phyloP scores from a whole-genome alignment of 1,140 invertebrate genomes.

The Papilio polyxenes region DNA sequence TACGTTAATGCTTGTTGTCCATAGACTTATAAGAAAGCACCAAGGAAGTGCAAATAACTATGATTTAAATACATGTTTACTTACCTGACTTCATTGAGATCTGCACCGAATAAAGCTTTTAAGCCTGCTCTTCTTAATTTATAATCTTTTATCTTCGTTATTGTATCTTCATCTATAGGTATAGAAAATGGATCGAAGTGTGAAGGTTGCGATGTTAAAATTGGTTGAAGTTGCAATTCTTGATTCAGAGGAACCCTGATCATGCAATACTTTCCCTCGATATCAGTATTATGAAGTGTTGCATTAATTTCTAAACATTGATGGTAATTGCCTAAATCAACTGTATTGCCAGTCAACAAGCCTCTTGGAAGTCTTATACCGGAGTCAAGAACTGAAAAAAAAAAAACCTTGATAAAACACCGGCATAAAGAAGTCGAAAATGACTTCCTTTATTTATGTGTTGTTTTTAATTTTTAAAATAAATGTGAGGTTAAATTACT shows the following conservation, averaged over 20 bases:
- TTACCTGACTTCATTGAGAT: not conserved
- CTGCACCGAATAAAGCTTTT: not conserved
- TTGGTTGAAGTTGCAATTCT: constrained; percentile 21
- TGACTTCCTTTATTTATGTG: not conserved
- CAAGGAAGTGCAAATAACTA: not conserved
- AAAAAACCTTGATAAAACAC: not conserved
- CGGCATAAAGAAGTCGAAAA: not conserved
- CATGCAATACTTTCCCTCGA: constrained; percentile 55
- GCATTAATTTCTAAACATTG: constrained; percentile 51
- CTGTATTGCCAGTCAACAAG: constrained; percentile 46
- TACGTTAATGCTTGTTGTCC: too few species aligned
- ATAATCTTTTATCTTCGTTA: not conserved
- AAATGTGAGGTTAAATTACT: too few species aligned
- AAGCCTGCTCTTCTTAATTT: constrained; percentile 3
- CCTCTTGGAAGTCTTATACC: constrained; percentile 49
- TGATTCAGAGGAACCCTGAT: constrained; percentile 45
- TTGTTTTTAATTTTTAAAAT: too few species aligned
- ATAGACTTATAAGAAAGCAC: not conserved
- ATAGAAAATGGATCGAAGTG: not conserved
- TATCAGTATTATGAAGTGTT: constrained; percentile 37
- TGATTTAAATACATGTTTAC: not conserved
- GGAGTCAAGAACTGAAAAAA: constrained; percentile 51
- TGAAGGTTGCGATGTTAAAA: not conserved
- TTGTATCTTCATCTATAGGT: not conserved
- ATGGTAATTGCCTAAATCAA: constrained; percentile 52